Evolutionary conservation across 2,797 vertebrate species (phyloP), one percentile per base, ranked within the genome.

Genomic region (Syngnathus acus): DNA sequence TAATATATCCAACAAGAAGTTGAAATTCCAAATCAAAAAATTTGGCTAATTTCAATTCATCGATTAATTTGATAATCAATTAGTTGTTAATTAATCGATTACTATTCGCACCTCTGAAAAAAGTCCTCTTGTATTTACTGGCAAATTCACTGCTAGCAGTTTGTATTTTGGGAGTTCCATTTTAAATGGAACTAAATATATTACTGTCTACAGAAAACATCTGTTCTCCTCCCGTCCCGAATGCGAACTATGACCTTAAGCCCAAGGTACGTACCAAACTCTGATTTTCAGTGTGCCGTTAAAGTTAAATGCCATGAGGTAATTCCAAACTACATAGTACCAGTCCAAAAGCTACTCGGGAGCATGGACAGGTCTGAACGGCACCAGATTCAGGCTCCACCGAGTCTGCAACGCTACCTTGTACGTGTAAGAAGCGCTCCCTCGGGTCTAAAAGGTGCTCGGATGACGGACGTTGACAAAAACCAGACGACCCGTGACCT

Each of bases 401-500:
- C 37, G 21, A 70, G 76, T 73, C 79, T 78, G 72, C 75, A 4
- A 5, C 11, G 53, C 43, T 39, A 54, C 64, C 69, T 55, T 73
- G 21, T 58, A 70, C 65, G 73, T 19, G 62, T 40, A 42, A n/a
- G 63, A 71, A 69, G 72, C n/a, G 37, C 70, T 9, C 19, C 70
- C 76, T 21, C 45, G 74, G 61, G 65, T 65, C 74, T 68, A 39
- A 66, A 76, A 74, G 68, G 76, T 47, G 43, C 37, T 62, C 71
- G 60, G 62, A 55, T 23, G 43, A 68, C 32, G 26, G 65, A 71
- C 69, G 23, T 55, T 84, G 82, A 81, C 72, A 64, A 53, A 78
- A 82, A 87, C 74, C 83, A 85, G 78, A 67, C 69, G 0, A 45
- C 43, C 53, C 73, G 51, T 61, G 69, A 68, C 77, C 53, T 75